Evolutionary conservation across 2,888 invertebrate species (phyloP), one percentile per base, ranked within the genome.

Genomic region (Cataglyphis livida): DNA sequence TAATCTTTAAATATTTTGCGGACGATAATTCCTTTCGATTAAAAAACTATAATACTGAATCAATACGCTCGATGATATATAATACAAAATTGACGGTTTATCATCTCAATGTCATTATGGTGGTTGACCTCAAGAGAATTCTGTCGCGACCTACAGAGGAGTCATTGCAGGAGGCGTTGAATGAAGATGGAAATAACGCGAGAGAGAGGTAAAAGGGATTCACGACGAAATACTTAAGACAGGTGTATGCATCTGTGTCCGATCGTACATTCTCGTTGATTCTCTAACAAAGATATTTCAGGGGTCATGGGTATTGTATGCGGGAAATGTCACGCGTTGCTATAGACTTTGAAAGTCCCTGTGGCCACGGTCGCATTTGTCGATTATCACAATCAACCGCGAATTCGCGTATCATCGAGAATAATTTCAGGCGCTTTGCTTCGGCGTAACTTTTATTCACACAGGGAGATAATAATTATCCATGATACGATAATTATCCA

Each of bases 291-390:
- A 86, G 90, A 82, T 79, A 86, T 44, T 68, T 62, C 7, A 59
- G 83, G 89, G 89, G 85, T 88, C 85, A 90, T 85, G 89, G 87
- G 87, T 88, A 82, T 82, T 51, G 7, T 51, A 51, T 83, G 64
- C 79, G 75, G 84, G 87, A 92, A 92, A 92, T 92, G 92, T 91
- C 92, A 92, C 82, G 89, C 71, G 59, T 59, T 82, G 83, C 68
- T 84, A 76, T 48, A 85, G 74, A 85, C 75, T 87, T 84, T 83
- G 86, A 89, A 71, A 59, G 83, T 86, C 74, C 66, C 82, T 84
- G 81, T 75, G 89, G 51, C 83, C 84, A 85, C 83, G 82, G 70
- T 83, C 84, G 83, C 84, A 82, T 89, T 87, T 87, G 83, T 62
- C 48, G 48, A 64, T 62, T 28, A 88, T 86, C 0, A 21, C 21